Conservation (phyloP, 2,888 invertebrate species). For the Cepaea hortensis region DNA sequence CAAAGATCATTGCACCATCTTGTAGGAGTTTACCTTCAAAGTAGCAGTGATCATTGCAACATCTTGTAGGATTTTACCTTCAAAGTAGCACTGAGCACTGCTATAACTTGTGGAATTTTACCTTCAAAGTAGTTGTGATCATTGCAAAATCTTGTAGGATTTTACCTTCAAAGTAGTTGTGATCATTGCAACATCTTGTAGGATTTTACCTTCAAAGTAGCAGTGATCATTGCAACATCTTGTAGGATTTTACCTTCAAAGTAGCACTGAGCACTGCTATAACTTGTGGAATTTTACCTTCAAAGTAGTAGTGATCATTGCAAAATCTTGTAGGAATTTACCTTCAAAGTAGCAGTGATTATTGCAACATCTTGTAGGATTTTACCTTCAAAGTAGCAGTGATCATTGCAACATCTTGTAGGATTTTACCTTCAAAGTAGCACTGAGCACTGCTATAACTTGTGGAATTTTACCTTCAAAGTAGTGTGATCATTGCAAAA, state of each 20-base stretch:
- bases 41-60: background rate
- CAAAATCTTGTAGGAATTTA: conserved; percentile 54
- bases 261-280: background rate
- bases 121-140: conserved; percentile 76
- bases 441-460: background rate
- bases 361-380: too few relatives aligned
- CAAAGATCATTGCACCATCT: too few relatives aligned
- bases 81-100: too few relatives aligned
- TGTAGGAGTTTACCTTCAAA: too few relatives aligned
- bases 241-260: too few relatives aligned
- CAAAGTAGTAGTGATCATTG: conserved; percentile 75
- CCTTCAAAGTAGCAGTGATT: too few relatives aligned
- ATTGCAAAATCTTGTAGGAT: conserved; percentile 59
- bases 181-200: too few relatives aligned
- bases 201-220: too few relatives aligned
- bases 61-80: too few relatives aligned
- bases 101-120: conserved; percentile 43
- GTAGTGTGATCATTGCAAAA: conserved; percentile 74
- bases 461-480: conserved; percentile 71
- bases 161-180: too few relatives aligned
- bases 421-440: too few relatives aligned
- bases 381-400: too few relatives aligned
- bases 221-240: background rate
- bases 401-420: background rate
- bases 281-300: conserved; percentile 63